Conservation (phyloP, 2,113 vertebrate genomes). For the Bathybates hornii region DNA sequence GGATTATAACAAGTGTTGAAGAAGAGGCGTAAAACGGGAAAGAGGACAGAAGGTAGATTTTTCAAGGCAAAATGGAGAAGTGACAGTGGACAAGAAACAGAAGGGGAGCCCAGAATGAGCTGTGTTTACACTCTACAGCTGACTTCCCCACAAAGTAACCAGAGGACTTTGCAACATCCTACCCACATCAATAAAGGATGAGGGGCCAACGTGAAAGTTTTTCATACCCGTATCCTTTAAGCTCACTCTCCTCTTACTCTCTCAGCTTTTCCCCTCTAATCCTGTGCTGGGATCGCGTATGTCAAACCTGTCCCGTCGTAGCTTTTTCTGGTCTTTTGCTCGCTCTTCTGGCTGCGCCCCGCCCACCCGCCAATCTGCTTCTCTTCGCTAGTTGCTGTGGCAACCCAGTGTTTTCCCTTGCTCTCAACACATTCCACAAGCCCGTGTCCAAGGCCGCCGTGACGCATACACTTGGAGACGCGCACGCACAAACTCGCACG, state of each 20-base stretch:
- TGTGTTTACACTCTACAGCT: conserved; percentile 19
- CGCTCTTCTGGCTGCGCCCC: conserved; percentile 2
- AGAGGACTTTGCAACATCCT: not conserved
- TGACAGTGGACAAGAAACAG: conserved; percentile 18
- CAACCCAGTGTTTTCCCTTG: conserved; percentile 67
- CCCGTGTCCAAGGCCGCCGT: conserved; percentile 59
- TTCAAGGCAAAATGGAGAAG: not conserved
- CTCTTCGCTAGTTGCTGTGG: conserved; percentile 61
- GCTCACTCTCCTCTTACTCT: not conserved
- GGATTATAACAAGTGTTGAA: not conserved
- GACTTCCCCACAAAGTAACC: conserved; percentile 30
- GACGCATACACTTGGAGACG: conserved; percentile 30
- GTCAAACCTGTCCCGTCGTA: not conserved
- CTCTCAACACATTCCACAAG: conserved; percentile 67
- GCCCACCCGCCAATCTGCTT: conserved; percentile 13
- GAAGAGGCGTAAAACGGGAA: not conserved
- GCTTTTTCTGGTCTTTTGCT: not conserved
- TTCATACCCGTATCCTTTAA: not conserved
- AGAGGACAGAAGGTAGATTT: not conserved
- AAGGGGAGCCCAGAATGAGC: not conserved
- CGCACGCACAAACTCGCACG: not conserved
- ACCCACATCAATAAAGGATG: not conserved
- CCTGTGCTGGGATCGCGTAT: not conserved
- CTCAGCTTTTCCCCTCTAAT: not conserved
- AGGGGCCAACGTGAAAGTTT: not conserved